phyloP scores from a whole-genome alignment of 2,113 vertebrate genomes.

The Orientallactaga bullata region DNA sequence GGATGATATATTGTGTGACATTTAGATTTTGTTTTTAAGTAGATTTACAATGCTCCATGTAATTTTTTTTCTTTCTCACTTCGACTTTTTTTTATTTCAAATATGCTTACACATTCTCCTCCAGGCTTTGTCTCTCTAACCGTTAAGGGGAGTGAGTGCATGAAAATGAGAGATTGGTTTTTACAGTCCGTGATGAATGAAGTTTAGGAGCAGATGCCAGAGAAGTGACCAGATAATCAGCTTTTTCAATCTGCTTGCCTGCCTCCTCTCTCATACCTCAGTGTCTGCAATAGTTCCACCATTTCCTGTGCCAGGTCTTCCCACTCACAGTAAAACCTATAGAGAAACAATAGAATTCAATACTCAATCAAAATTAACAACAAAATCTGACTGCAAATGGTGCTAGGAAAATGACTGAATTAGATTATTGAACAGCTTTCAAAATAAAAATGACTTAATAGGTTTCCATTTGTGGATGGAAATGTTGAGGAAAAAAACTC shows the following conservation, averaged over 20 bases:
- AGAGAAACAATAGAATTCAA: neutral
- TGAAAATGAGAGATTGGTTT: neutral
- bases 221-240: slow-evolving; percentile 46
- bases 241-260: slow-evolving; percentile 5
- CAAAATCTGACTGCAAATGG: neutral
- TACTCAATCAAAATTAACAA: neutral
- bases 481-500: neutral
- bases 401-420: neutral
- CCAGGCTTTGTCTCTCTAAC: neutral
- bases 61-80: neutral
- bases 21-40: slow-evolving; percentile 75
- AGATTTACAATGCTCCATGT: slow-evolving; percentile 51
- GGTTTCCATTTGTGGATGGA: neutral
- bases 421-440: neutral
- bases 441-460: neutral
- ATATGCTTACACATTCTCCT: slow-evolving; percentile 43
- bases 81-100: neutral
- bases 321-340: neutral
- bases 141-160: neutral
- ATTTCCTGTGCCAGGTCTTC: neutral
- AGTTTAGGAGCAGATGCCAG: slow-evolving; percentile 9
- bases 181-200: slow-evolving; percentile 14
- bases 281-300: neutral
- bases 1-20: slow-evolving; percentile 59
- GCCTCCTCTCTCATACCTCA: neutral